Evolutionary conservation across 2,113 vertebrate species (phyloP), one percentile per base, ranked within the genome.

Genomic region (Tachysurus vachellii): DNA sequence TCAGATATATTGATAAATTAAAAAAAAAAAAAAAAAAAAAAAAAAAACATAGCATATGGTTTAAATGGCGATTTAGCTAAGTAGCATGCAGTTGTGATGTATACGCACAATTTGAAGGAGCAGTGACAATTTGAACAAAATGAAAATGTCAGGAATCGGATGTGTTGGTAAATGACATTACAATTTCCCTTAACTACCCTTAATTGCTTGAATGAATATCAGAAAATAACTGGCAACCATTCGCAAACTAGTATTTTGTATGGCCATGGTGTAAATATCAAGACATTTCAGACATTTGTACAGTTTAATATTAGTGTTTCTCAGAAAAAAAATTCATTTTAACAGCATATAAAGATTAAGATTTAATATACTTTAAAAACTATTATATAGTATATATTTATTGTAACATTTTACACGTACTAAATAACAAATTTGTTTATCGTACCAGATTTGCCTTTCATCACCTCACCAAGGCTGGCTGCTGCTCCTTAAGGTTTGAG

Each of bases 401-500:
- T 47, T 47, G 44, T 47, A 47, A 47, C 16, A 4, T 4, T 57
- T 57, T 64, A 64, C 10, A 23, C 62, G 28, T 31, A 31, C 28
- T 68, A 31, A 68, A 68, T 6, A 31, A 68, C 0, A 68, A 31
- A 68, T 16, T 12, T 31, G n/a, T 16, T 68, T 16, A 14, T 68
- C 31, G 0, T 75, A 47, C 71, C 71, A 75, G 36, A 87, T 50
- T 90, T 91, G 9, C 57, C 80, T 86, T 87, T 89, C 4, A 79
- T 61, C n/a, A 86, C 50, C 13, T 88, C 84, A 64, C 82, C 84
- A 19, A 73, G 26, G 5, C 62, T 85, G 71, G 85, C 47, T 87
- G 88, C 90, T 87, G 88, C 90, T 91, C 86, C 89, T 91, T 84
- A 87, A 26, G 36, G 80, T n/a, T 47, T 79, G 17, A 64, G 11